These are phyloP conservation scores for Tanypteryx hageni DNA, from an alignment of 2,888 invertebrate genomes.

Conservation along the genomic window DNA sequence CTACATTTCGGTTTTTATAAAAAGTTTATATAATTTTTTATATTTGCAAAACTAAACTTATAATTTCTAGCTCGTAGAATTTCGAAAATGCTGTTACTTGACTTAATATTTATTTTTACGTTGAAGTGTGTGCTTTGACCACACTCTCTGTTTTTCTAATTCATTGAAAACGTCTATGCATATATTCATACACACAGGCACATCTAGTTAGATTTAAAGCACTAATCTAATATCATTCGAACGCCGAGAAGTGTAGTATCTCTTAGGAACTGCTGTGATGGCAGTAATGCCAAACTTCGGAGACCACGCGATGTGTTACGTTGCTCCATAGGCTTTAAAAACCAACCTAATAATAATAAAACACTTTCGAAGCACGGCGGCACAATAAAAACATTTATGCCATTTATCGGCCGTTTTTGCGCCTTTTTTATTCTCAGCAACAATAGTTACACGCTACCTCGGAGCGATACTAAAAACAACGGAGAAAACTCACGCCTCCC, in stretches of 20 bases:
- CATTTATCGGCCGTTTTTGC: background rate
- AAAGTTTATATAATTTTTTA: no score
- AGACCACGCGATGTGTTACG: background rate
- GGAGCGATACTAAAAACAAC: slow-evolving; percentile 34
- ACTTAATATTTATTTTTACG: no score
- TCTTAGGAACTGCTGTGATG: background rate
- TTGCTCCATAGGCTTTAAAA: background rate
- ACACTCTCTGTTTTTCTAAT: no score
- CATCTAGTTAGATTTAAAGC: no score
- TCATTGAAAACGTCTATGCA: no score
- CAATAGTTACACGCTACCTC: slow-evolving; percentile 30
- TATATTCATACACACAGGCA: no score
- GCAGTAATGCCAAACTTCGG: background rate
- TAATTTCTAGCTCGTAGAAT: no score
- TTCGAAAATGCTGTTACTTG: no score
- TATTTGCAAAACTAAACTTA: no score
- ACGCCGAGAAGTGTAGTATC: background rate
- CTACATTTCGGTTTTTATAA: no score
- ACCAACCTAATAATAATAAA: background rate
- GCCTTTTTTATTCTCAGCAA: background rate
- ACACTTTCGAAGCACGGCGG: background rate
- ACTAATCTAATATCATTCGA: background rate
- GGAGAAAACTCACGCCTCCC: slow-evolving; percentile 26
- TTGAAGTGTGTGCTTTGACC: no score
- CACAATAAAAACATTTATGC: slow-evolving; percentile 10